phyloP scores from a whole-genome alignment of 2,888 invertebrate genomes.

The Idaea dimidiata region DNA sequence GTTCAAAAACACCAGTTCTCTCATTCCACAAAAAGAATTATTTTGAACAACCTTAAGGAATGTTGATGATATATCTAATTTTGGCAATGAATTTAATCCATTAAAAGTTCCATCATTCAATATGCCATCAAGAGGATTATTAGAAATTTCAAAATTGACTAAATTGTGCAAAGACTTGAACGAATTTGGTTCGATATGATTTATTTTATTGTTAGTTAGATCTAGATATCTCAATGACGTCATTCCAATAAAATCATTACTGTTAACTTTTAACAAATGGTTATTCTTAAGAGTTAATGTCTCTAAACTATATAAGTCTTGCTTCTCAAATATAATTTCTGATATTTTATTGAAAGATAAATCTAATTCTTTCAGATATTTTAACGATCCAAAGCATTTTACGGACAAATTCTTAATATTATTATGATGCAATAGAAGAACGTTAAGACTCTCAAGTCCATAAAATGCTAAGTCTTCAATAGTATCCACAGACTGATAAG shows the following conservation, averaged over 20 bases:
- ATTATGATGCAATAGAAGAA: constrained; percentile 51
- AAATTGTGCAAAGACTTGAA: constrained; percentile 45
- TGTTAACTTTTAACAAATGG: constrained; percentile 40
- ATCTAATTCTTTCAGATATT: constrained; percentile 42
- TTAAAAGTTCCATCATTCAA: constrained; percentile 49
- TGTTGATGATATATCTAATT: constrained; percentile 54
- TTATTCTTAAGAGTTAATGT: constrained; percentile 47
- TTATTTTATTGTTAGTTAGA: constrained; percentile 55
- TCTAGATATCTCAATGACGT: constrained; percentile 47
- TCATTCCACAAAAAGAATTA: constrained; percentile 54
- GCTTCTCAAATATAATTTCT: constrained; percentile 47
- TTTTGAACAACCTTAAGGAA: constrained; percentile 46
- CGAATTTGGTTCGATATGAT: constrained; percentile 41
- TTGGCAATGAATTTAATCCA: constrained; percentile 49
- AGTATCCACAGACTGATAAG: constrained; percentile 42
- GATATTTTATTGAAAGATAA: constrained; percentile 53
- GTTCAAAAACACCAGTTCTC: constrained; percentile 46
- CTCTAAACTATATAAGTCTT: constrained; percentile 43
- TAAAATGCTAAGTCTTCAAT: constrained; percentile 55
- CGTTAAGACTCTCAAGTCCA: constrained; percentile 38
- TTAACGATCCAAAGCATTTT: constrained; percentile 45
- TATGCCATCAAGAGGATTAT: constrained; percentile 49
- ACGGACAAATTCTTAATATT: constrained; percentile 38
- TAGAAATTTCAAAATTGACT: constrained; percentile 48
- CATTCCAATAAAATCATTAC: constrained; percentile 42